Base-by-base conservation (phyloP, 2,888 invertebrate genomes). In the Phengaris alcon region DNA sequence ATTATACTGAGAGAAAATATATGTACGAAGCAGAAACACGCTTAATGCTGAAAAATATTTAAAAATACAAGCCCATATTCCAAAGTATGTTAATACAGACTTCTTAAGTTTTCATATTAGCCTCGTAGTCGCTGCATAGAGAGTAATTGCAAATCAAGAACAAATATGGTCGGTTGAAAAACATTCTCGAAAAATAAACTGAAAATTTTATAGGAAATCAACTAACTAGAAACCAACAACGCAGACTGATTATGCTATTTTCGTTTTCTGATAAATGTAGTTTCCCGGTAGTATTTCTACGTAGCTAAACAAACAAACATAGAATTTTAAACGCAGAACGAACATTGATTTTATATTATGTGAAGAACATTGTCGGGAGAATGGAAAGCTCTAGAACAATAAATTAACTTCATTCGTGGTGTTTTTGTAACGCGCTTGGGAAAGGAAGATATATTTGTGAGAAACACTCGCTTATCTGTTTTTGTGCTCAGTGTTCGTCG, bases 361-460 rank as follows among this genome's bases (percentile, higher is more conserved):
- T 52, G 70, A 35, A 35, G 70, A 75, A 75, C 75, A 75, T 74
- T 76, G 72, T 75, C 64, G 15, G 68, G 55, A 55, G 70, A 77
- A 77, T 76, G 75, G 77, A 74, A 76, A 76, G 68, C 76, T 64
- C 74, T 72, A 69, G 52, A 57, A 74, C 70, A 75, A 76, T 77
- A 79, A 79, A 77, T 79, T 77, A 75, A 69, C 74, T 79, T 75
- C 76, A 75, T 75, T 64, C 74, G 72, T 77, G 76, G 68, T 76
- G 75, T 77, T 70, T 76, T 77, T 77, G 76, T 77, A 77, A 76
- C 51, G 74, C 75, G 51, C 76, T 51, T 75, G 74, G 76, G 35
- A 52, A 72, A 54, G 52, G 72, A 35, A 72, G 22, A 72, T 52
- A 72, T 72, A 52, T 72, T 72, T 48, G 48, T 48, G 69, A 64